A percentile compares a stretch with the other conserved stretches of the same genome.
These are phyloP conservation scores for Nycticebus coucang DNA, from an alignment of 2,113 vertebrate genomes.

Conservation along the genomic window DNA sequence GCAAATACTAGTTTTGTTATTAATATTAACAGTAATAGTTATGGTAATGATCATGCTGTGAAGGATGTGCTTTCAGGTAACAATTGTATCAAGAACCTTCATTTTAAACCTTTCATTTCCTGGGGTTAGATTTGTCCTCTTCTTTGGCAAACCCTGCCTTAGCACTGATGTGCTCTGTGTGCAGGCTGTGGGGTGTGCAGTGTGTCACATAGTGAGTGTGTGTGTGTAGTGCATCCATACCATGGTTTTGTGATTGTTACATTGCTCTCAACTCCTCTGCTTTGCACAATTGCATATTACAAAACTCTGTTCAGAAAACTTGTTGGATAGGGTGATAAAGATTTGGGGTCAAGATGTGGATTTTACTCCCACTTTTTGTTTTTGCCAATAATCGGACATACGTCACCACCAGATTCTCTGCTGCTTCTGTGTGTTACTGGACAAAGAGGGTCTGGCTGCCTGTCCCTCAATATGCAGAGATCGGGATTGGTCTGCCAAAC, in stretches of 20 bases:
- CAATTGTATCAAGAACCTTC: not conserved
- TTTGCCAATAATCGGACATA: conserved; percentile 67
- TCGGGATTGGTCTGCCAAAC: too few relatives aligned
- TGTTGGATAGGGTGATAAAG: conserved; percentile 56
- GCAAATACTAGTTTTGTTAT: conserved; percentile 69
- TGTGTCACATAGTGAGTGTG: not conserved
- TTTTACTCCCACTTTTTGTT: conserved; percentile 53
- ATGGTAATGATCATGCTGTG: conserved; percentile 54
- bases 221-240: accelerated
- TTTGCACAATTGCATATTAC: not conserved
- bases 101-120: conserved; percentile 21
- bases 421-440: not conserved
- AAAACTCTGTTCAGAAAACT: not conserved
- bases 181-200: accelerated
- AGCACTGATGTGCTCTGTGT: not conserved
- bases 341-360: conserved; percentile 31
- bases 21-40: conserved; percentile 70
- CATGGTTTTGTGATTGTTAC: not conserved
- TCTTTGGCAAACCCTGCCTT: not conserved
- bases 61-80: conserved; percentile 59
- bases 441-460: too few relatives aligned
- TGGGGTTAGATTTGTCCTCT: not conserved
- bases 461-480: too few relatives aligned
- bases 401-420: not conserved
- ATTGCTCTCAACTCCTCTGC: not conserved